phyloP scores from a whole-genome alignment of 2,797 vertebrate genomes.

The Macropus fuliginosus region DNA sequence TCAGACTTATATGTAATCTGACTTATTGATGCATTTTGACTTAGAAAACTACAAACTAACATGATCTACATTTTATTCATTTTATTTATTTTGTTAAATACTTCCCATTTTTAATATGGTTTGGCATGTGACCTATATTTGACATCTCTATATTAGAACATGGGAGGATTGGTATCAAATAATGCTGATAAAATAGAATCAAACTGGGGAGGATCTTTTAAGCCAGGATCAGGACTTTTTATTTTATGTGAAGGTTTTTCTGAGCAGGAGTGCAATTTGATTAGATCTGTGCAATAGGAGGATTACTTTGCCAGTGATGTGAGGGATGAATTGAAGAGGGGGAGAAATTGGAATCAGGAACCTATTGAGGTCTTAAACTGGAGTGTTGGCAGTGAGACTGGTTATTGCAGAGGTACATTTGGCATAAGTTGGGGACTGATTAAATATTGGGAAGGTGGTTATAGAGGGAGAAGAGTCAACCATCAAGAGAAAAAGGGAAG shows the following conservation, averaged over 20 bases:
- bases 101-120: background rate
- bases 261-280: background rate
- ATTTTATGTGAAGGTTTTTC: conserved; percentile 1
- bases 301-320: background rate
- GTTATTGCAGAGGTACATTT: conserved; percentile 8
- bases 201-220: background rate
- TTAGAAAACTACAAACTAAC: background rate
- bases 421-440: background rate
- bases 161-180: background rate
- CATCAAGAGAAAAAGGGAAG: background rate
- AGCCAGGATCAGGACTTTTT: background rate
- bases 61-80: background rate
- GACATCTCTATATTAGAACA: background rate
- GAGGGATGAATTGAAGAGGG: background rate
- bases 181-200: background rate
- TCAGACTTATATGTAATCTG: background rate
- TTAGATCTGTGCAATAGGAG: background rate
- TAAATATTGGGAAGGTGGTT: background rate
- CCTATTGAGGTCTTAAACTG: background rate
- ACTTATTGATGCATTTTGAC: background rate
- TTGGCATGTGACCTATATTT: background rate
- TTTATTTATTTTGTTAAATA: background rate
- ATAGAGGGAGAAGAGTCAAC: background rate
- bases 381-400: background rate
- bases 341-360: background rate